Evolutionary conservation across 2,113 vertebrate species (phyloP).

Genomic region (Lethenteron reissneri): DNA sequence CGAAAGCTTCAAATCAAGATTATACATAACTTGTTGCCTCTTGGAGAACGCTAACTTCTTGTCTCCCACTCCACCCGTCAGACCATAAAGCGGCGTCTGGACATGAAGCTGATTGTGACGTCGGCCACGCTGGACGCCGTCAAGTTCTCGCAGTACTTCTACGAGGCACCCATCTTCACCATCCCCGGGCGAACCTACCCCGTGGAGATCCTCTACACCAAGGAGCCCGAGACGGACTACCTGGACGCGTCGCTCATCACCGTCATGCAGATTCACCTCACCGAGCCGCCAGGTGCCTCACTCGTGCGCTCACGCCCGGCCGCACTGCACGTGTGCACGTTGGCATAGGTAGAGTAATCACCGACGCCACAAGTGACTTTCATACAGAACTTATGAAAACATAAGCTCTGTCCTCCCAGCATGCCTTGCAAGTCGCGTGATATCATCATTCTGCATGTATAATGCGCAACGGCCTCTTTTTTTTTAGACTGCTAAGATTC

Average conservation of each 20-base stretch:
- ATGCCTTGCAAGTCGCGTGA: too few species aligned
- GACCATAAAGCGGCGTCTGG: conserved; percentile 82
- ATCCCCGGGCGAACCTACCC: conserved; percentile 88
- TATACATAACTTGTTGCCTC: too few species aligned
- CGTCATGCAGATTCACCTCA: conserved; percentile 89
- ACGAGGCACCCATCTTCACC: conserved; percentile 93
- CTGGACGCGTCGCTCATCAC: conserved; percentile 82
- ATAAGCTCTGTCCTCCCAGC: too few species aligned
- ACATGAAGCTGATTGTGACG: conserved; percentile 93
- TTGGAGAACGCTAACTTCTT: not conserved
- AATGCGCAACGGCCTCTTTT: too few species aligned
- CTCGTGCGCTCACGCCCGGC: too few species aligned
- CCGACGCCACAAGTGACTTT: too few species aligned
- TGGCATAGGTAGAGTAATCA: too few species aligned
- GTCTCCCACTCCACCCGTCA: conserved; percentile 13
- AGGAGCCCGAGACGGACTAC: conserved; percentile 86
- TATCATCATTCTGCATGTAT: too few species aligned
- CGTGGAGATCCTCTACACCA: conserved; percentile 79
- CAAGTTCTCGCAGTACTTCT: conserved; percentile 97
- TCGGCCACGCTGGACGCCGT: conserved; percentile 87
- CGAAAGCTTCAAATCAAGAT: too few species aligned
- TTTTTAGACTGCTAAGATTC: too few species aligned
- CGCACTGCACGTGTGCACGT: too few species aligned
- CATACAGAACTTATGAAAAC: too few species aligned
- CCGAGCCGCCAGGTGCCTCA: conserved; percentile 56